Base-by-base conservation (phyloP, 2,113 vertebrate species). In the Chaetorhynchus papuensis region DNA sequence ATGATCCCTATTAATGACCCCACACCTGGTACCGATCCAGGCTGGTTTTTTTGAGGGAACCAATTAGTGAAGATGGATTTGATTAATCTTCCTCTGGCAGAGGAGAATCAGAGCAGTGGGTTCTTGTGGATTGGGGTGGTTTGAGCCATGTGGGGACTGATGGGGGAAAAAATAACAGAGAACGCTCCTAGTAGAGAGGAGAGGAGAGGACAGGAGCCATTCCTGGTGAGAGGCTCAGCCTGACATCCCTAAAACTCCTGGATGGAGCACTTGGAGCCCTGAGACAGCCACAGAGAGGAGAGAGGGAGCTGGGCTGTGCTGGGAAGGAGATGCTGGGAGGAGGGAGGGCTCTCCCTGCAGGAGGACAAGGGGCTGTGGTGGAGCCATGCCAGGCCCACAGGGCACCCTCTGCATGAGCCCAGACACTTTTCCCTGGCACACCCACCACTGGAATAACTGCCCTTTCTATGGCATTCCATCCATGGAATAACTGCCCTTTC, bases 241-340 rank as follows among this genome's bases (percentile, higher is more conserved):
- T 22, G 2, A 1, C 15, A 10, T 37, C 56, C 28, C 49, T 17
- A 14, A 10, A 72, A 35, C 27, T 64, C 47, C 8, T 9, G 52
- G 50, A 28, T 3, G 14, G 35, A 61, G 54, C 41, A 9, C 22
- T 30, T 31, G 39, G 35, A 61, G 59, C 39, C 15, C 17, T 1
- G 4, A 27, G 33, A 26, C 10, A 10, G 42, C 31, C 5, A 0
- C 14, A 22, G 7, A 30, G 7, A 4, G 35, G 33, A 18, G 35
- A 47, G 50, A 24, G 79, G 77, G 39, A 78, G 50, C 74, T 44
- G 28, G 8, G 59, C 59, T 13, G 20, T 20, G 35, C 27, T 28
- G 56, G 56, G 69, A 17, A 26, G 83, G 60, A 78, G 65, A 1
- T 44, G 47, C 30, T 63, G 76, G 56, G 33, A 11, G 37, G 57